Percentiles rank a stretch among this genome's conserved stretches.
Conservation (phyloP, 2,888 invertebrate genomes). For the Morinoia aosen region DNA sequence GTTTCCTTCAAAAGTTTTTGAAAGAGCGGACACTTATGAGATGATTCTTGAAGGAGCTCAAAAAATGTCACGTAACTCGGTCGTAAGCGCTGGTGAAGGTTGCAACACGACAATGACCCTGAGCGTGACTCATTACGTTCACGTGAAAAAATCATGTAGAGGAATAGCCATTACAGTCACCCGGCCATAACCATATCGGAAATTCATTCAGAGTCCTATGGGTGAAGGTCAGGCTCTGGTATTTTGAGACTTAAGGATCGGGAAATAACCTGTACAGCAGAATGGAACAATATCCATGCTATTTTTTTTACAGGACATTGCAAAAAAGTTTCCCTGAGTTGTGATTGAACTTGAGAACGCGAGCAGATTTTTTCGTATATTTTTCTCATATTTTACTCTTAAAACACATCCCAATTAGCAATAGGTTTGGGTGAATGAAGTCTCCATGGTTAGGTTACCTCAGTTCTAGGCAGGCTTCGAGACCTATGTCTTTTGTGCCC, state of each 20-base stretch:
- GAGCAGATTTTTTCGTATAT: too few species aligned
- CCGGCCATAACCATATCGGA: background rate
- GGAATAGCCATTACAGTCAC: background rate
- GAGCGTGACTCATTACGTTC: background rate
- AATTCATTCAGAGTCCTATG: background rate
- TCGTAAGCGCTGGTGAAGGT: background rate
- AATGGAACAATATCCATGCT: background rate
- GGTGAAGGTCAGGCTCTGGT: background rate
- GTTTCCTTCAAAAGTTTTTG: background rate
- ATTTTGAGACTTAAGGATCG: background rate
- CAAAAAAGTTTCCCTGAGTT: too few species aligned
- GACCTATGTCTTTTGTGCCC: too few species aligned
- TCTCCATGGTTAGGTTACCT: too few species aligned
- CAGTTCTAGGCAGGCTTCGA: too few species aligned
- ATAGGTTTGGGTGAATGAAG: too few species aligned
- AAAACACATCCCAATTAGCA: too few species aligned
- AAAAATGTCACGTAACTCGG: background rate
- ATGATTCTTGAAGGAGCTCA: background rate
- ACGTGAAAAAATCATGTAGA: background rate
- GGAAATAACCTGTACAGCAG: background rate
- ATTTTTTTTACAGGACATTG: background rate
- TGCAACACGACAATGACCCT: background rate
- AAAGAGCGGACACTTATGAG: background rate
- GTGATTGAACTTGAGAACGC: too few species aligned
- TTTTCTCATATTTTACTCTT: too few species aligned